Evolutionary conservation across 2,797 vertebrate genomes (phyloP).

Genomic region (Sciurus vulgaris): DNA sequence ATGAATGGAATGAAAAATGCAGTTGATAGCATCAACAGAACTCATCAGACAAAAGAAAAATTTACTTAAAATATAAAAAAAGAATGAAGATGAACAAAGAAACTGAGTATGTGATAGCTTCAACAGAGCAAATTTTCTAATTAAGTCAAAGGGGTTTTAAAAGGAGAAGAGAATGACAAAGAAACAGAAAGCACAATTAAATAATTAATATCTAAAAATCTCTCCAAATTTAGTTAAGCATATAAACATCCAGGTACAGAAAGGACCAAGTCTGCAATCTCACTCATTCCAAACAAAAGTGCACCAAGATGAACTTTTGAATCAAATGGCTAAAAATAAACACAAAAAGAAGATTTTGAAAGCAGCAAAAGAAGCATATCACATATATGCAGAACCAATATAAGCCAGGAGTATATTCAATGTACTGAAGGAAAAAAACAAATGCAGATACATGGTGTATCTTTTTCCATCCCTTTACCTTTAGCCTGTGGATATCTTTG

Average conservation of each 20-base stretch:
- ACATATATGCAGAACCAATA: background rate
- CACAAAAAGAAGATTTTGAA: background rate
- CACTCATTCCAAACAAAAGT: background rate
- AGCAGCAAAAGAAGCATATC: background rate
- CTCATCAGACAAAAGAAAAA: background rate
- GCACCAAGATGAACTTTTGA: background rate
- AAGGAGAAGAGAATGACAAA: background rate
- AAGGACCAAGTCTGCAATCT: background rate
- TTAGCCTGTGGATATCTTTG: too few species aligned
- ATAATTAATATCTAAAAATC: background rate
- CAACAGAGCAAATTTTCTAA: background rate
- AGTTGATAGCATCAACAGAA: background rate
- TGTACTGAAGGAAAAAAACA: background rate
- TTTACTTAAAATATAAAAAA: background rate
- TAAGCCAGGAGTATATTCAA: background rate
- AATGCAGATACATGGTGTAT: background rate
- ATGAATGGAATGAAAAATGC: background rate
- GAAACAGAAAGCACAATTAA: background rate
- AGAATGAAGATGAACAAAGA: background rate
- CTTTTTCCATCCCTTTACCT: too few species aligned
- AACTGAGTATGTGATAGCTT: background rate
- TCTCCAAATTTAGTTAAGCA: background rate
- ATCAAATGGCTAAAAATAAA: background rate
- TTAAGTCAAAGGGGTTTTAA: background rate
- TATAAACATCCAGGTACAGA: background rate